phyloP scores from a whole-genome alignment of 2,113 vertebrate species.

The Calyptomena viridis region DNA sequence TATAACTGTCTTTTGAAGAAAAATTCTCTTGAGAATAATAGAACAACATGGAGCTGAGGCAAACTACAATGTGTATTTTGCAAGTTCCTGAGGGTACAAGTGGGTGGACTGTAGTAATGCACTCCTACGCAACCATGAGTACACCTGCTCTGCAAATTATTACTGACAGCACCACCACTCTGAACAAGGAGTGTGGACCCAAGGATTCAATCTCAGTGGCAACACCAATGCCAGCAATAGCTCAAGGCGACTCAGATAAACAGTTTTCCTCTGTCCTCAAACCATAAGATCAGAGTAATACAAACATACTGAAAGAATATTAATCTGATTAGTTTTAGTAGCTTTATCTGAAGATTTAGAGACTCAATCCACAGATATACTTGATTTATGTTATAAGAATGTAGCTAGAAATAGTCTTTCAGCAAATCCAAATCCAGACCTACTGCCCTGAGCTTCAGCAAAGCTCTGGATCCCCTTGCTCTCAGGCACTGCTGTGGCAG shows the following conservation, averaged over 20 bases:
- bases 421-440: not conserved
- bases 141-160: not conserved
- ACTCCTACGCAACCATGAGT: not conserved
- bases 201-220: not conserved
- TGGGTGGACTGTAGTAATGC: conserved; percentile 15
- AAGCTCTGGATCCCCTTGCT: not conserved
- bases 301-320: not conserved
- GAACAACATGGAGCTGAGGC: not conserved
- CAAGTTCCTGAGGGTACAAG: not conserved
- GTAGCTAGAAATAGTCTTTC: not conserved
- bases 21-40: not conserved
- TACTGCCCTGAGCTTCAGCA: not conserved
- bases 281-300: not conserved
- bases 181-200: not conserved
- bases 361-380: not conserved
- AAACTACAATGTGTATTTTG: not conserved
- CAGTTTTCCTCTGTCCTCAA: not conserved
- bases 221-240: not conserved
- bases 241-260: not conserved
- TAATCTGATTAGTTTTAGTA: not conserved
- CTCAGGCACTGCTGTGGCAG: not conserved
- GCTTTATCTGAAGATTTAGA: not conserved
- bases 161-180: not conserved
- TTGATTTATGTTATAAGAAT: not conserved
- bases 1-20: not conserved